Evolutionary conservation across 2,888 invertebrate species (phyloP), one percentile per base, ranked within the genome.

Genomic region (Lysandra bellargus): DNA sequence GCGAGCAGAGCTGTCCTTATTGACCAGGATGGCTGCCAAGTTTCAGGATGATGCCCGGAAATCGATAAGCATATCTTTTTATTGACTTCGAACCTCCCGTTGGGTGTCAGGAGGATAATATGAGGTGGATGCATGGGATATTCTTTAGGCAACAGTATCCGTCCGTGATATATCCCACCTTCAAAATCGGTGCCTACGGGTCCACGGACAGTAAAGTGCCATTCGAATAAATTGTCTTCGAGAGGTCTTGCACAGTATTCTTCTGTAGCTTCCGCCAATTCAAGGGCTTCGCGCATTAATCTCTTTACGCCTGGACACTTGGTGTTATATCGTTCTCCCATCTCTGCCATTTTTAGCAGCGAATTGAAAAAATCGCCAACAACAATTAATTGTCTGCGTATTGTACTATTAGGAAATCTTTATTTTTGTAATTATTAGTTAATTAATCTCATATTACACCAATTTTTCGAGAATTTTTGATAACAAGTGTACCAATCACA

Each of bases 111-210:
- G 78, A 99, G 93, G 86, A 99, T 98, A 83, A 99, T 98, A 89
- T 98, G 98, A 6, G 99, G 99, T 78, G 99, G 99, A 92, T 99
- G 98, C 98, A 99, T 98, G 0, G 99, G 99, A 92, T 99, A 99
- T 85, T 99, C 98, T 79, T 98, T 96, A 0, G 99, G 99, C 83
- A 99, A 93, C 80, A 98, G 92, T 88, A 99, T 98, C 84, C 98
- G 95, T 4, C 98, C 99, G 89, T 99, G 99, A 89, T 99, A 99
- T 82, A 98, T 95, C 60, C 99, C 99, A 81, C 97, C 97, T 85
- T 98, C 97, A 90, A 98, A 99, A 84, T 98, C 98, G 0, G 98
- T 97, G 40, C 97, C 97, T 79, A 96, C 96, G 2, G 99, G 98
- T 6, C 99, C 99, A 86, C 97, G 96, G 4, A 99, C 97, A 0